A percentile compares a stretch with the other conserved stretches of the same genome.
Evolutionary conservation across 2,797 vertebrate species (phyloP).

Genomic region (Trachurus trachurus): DNA sequence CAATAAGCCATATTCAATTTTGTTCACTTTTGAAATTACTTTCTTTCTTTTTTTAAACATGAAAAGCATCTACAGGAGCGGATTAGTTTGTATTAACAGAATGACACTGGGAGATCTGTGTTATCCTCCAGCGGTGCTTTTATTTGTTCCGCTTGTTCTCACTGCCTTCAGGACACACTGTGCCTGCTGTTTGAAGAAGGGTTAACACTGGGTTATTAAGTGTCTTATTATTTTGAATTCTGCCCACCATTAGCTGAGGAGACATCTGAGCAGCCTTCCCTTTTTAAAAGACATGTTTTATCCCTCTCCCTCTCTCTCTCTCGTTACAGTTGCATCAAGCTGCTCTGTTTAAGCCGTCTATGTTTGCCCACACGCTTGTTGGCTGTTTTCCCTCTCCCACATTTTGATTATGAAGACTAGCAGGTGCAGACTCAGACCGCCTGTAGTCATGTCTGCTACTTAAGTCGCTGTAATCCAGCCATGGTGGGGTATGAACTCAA

Average conservation of each 20-base stretch:
- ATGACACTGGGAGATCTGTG: neutral
- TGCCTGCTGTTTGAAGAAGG: slow-evolving; percentile 6
- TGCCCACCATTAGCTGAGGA: slow-evolving; percentile 6
- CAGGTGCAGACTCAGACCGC: neutral
- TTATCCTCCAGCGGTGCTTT: neutral
- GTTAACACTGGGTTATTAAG: neutral
- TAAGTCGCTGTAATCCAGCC: neutral
- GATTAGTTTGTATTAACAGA: neutral
- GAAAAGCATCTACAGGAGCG: neutral
- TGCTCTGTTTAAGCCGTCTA: neutral
- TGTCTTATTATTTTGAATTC: neutral
- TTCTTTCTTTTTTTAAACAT: no score
- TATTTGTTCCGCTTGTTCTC: neutral
- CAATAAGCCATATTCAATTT: neutral
- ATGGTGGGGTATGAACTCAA: slow-evolving; percentile 1
- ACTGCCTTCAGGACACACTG: neutral
- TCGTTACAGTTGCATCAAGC: neutral
- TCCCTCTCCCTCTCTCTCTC: no score
- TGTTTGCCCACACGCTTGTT: neutral
- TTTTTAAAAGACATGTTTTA: slow-evolving; percentile 1
- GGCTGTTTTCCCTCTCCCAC: neutral
- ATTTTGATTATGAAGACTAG: neutral
- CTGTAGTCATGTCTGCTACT: neutral
- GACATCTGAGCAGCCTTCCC: neutral
- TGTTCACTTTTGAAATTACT: neutral